phyloP scores from a whole-genome alignment of 2,888 invertebrate species.

The Idaea dimidiata region DNA sequence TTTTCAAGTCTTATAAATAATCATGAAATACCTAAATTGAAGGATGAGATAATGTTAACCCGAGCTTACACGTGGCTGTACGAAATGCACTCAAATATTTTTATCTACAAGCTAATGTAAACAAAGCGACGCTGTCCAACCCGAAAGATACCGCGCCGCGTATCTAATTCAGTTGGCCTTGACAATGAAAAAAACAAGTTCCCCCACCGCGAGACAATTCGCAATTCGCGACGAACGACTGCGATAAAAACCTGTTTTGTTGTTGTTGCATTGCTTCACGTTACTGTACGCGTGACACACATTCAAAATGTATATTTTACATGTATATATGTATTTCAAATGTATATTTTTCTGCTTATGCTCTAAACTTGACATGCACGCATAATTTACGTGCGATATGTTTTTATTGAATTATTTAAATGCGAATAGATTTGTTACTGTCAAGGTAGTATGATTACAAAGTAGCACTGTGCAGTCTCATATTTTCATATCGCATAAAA shows the following conservation, averaged over 20 bases:
- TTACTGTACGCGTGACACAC: slow-evolving; percentile 26
- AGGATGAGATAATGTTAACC: neutral
- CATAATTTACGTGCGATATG: slow-evolving; percentile 8
- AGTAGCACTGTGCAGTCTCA: slow-evolving; percentile 7
- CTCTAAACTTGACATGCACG: slow-evolving; percentile 7
- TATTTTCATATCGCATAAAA: slow-evolving; percentile 13
- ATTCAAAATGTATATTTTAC: slow-evolving; percentile 28
- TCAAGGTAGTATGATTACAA: slow-evolving; percentile 5
- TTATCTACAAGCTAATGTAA: slow-evolving; percentile 63
- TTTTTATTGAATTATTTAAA: neutral
- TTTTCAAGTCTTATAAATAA: neutral
- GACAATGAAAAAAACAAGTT: slow-evolving; percentile 74
- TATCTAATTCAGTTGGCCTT: slow-evolving; percentile 77
- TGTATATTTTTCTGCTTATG: slow-evolving; percentile 27
- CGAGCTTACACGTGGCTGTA: neutral
- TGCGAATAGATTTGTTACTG: neutral
- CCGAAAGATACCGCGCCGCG: slow-evolving; percentile 58
- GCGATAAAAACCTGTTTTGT: slow-evolving; percentile 36
- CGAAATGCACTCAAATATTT: slow-evolving; percentile 34
- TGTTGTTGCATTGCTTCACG: slow-evolving; percentile 32
- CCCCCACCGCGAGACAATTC: slow-evolving; percentile 58
- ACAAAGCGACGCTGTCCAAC: slow-evolving; percentile 71
- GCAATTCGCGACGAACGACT: slow-evolving; percentile 42
- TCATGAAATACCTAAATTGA: neutral
- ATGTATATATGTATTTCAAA: no score